Conservation (phyloP, 2,113 vertebrate genomes). For the Euleptes europaea region DNA sequence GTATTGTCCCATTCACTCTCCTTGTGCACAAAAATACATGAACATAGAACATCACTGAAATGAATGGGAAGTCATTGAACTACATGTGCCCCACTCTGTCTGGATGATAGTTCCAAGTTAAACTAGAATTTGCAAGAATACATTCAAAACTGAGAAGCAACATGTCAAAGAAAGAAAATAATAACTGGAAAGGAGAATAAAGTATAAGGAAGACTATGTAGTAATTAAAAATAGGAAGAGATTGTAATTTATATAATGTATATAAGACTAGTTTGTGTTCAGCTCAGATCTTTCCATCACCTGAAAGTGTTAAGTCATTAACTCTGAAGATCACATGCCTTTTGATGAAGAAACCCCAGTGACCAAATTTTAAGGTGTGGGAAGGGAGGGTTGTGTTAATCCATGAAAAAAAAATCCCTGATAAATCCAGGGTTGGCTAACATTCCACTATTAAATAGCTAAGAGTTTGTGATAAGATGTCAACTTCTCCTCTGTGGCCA, state of each 20-base stretch:
- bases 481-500: constrained; percentile 39
- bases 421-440: constrained; percentile 46
- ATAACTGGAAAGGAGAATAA: background rate
- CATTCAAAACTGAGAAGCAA: background rate
- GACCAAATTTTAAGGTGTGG: constrained; percentile 41
- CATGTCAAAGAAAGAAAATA: background rate
- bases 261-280: constrained; percentile 47
- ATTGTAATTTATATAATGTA: constrained; percentile 30
- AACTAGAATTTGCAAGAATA: background rate
- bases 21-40: background rate
- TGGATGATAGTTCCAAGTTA: background rate
- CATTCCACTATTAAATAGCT: constrained; percentile 50
- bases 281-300: constrained; percentile 48
- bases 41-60: background rate
- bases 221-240: background rate
- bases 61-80: background rate
- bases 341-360: constrained; percentile 24
- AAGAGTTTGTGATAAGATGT: background rate
- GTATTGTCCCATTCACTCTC: too few relatives aligned
- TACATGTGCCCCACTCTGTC: background rate
- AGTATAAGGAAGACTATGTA: background rate
- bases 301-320: constrained; percentile 57
- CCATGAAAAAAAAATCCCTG: constrained; percentile 35
- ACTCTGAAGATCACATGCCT: constrained; percentile 28
- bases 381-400: constrained; percentile 50